Conservation (phyloP, 1,140 invertebrate genomes). For the Penaeus japonicus region DNA sequence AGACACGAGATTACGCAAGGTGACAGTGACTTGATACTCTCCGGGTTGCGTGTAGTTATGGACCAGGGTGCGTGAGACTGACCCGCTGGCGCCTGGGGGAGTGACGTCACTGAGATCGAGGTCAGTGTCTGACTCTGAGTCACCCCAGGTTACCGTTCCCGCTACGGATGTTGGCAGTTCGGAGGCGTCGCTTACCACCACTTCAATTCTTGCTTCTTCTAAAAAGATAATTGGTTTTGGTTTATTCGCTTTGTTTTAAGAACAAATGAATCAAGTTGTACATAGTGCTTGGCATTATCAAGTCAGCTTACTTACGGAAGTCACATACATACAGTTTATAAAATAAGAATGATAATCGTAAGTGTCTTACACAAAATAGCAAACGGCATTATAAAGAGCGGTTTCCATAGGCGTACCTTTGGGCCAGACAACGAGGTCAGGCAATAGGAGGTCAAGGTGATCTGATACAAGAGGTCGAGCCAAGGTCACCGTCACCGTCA, state of each 20-base stretch:
- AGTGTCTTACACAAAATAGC: not conserved
- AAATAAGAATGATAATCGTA: too few relatives aligned
- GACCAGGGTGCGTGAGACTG: not conserved
- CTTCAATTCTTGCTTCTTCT: not conserved
- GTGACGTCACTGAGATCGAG: not conserved
- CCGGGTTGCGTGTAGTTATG: not conserved
- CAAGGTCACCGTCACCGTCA: not conserved
- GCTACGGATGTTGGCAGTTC: not conserved
- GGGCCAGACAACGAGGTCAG: slow-evolving; percentile 14
- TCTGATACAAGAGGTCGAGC: not conserved
- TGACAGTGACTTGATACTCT: not conserved
- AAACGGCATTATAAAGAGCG: too few relatives aligned
- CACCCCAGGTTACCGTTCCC: not conserved
- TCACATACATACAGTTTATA: too few relatives aligned
- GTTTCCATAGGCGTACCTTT: not conserved
- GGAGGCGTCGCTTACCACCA: not conserved
- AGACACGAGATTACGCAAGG: not conserved
- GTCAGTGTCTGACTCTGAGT: not conserved
- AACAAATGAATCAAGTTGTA: too few relatives aligned
- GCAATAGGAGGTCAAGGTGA: not conserved
- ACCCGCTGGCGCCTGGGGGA: not conserved
- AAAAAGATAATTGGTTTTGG: not conserved
- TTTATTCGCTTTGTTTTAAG: not conserved
- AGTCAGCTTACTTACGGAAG: too few relatives aligned
- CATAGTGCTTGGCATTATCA: too few relatives aligned